phyloP scores from a whole-genome alignment of 2,888 invertebrate species.

The Julus scandinavius region DNA sequence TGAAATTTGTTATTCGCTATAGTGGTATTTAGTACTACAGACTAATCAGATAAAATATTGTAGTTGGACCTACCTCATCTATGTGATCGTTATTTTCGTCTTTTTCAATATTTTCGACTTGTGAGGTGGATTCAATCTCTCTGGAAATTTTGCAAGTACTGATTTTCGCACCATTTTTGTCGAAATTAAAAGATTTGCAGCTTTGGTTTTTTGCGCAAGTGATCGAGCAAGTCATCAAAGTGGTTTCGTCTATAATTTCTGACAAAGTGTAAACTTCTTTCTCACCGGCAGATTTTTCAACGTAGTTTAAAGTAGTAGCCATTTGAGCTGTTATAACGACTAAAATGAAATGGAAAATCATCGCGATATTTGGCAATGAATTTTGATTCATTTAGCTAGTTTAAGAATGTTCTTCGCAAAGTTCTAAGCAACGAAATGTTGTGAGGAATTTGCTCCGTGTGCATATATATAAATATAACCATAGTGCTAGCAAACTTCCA shows the following conservation, averaged over 20 bases:
- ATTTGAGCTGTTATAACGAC: too few relatives aligned
- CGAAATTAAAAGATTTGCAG: not conserved
- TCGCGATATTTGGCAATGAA: too few relatives aligned
- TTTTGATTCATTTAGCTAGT: too few relatives aligned
- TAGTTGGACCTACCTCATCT: not conserved
- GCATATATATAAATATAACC: too few relatives aligned
- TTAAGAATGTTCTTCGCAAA: too few relatives aligned
- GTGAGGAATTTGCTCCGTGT: too few relatives aligned
- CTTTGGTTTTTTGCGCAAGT: not conserved
- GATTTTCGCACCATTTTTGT: not conserved
- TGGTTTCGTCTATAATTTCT: not conserved
- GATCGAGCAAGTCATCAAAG: not conserved
- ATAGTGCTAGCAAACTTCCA: too few relatives aligned
- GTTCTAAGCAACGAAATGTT: too few relatives aligned
- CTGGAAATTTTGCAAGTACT: not conserved
- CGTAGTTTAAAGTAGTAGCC: not conserved
- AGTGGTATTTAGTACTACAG: too few relatives aligned
- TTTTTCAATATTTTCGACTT: not conserved
- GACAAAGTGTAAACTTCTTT: not conserved
- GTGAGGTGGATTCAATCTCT: not conserved
- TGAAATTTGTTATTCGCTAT: not conserved
- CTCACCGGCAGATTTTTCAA: not conserved
- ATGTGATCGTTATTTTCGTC: not conserved
- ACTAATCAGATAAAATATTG: too few relatives aligned
- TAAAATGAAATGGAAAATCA: too few relatives aligned